Evolutionary conservation across 2,888 invertebrate species (phyloP), one percentile per base, ranked within the genome.

Genomic region (Rhabditophanes sp.): DNA sequence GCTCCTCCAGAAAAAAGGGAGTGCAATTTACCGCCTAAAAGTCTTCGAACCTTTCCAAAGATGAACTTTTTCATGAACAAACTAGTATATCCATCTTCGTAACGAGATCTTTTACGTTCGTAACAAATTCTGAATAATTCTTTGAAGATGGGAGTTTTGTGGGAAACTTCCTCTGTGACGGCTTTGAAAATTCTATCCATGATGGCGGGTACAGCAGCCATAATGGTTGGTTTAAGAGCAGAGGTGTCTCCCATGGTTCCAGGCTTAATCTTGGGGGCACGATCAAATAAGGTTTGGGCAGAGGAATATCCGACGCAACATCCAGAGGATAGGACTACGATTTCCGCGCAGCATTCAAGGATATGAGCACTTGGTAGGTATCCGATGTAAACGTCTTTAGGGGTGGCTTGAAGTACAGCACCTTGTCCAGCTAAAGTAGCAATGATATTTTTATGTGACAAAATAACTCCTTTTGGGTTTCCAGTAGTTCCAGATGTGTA

Each of bases 351-450:
- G 51, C 96, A 73, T 69, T 93, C 93, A 62, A 90, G 81, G 1
- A 93, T 88, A 69, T 93, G 93, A 18, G 93, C 93, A 37, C 93
- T 71, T 16, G 96, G 96, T 49, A 96, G 75, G 71, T 87, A 96
- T 36, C 83, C 93, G 67, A 93, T 79, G 62, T 87, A 79, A 12
- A 80, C 71, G 66, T 96, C 93, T 19, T 42, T 39, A 5, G 40
- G 22, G 5, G 63, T n/a, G n/a, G 57, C 52, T 3, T 55, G 52
- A 23, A 69, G 58, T 19, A 65, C 56, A 30, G 59, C 51, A 33
- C 60, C 61, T 49, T 69, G 69, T 17, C 69, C 70, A 9, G 68
- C 64, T 44, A 66, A 67, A 3, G 66, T 69, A 14, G 67, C 60
- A 52, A 71, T 65, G 32, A 71, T 56, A 45, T 72, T 71, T 22